These are phyloP conservation scores for Gymnoscopelus braueri DNA, from an alignment of 2,797 vertebrate genomes.

Conservation along the genomic window DNA sequence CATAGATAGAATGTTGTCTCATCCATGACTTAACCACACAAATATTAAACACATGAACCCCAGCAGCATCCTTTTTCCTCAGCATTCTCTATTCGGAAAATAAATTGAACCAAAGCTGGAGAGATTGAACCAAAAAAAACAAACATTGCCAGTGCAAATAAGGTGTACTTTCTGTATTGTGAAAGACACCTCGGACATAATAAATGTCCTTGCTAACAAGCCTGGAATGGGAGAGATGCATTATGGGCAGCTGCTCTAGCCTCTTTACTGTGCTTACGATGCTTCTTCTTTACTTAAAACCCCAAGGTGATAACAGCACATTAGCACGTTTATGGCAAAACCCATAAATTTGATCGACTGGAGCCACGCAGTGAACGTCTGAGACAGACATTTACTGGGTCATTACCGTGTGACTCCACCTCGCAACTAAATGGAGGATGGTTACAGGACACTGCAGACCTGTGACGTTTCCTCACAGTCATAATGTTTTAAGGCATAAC, in stretches of 20 bases:
- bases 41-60: too few species aligned
- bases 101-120: too few species aligned
- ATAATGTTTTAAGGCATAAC: background rate
- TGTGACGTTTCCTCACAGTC: constrained; percentile 12
- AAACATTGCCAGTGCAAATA: constrained; percentile 8
- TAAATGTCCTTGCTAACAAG: constrained; percentile 21
- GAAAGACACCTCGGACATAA: constrained; percentile 13
- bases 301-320: constrained; percentile 48
- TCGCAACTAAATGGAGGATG: constrained; percentile 8
- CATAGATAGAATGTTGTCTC: background rate
- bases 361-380: constrained; percentile 25
- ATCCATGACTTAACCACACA: background rate
- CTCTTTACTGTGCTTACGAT: constrained; percentile 20
- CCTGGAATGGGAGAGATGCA: constrained; percentile 6
- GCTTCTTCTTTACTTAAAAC: constrained; percentile 9
- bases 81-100: background rate
- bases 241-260: background rate
- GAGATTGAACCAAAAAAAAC: too few species aligned
- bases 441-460: constrained; percentile 7
- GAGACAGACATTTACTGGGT: constrained; percentile 42
- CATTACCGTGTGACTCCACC: constrained; percentile 21
- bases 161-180: constrained; percentile 5
- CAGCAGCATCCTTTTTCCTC: too few species aligned
- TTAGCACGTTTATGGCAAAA: constrained; percentile 52
- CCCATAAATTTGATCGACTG: constrained; percentile 45